phyloP scores from a whole-genome alignment of 2,797 vertebrate species.

The Alcedo atthis region DNA sequence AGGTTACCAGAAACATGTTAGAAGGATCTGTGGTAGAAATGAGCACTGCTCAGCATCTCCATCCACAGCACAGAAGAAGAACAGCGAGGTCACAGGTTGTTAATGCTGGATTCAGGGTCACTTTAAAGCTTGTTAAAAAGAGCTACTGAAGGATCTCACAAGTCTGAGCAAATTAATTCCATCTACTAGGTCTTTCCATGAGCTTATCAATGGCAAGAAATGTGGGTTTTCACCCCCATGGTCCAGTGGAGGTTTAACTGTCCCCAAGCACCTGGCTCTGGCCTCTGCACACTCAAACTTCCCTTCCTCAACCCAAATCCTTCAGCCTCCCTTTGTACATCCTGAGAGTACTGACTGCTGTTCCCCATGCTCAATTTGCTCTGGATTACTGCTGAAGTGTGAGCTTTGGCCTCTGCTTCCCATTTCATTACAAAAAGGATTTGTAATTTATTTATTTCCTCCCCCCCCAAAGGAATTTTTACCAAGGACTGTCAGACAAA shows the following conservation, averaged over 20 bases:
- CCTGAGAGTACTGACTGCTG: background rate
- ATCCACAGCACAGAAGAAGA: slow-evolving; percentile 16
- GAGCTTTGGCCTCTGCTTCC: background rate
- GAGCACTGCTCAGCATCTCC: background rate
- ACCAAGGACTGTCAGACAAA: background rate
- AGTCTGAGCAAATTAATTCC: background rate
- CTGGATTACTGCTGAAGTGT: background rate
- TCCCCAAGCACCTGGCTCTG: background rate
- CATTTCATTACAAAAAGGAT: background rate
- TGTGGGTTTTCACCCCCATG: too few species aligned
- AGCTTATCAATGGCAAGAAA: background rate
- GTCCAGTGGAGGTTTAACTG: too few species aligned
- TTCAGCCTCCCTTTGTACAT: background rate
- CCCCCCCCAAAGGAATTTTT: background rate
- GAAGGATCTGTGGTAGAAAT: background rate
- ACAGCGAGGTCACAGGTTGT: background rate
- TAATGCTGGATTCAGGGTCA: background rate
- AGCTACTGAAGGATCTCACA: background rate
- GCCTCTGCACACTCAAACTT: background rate
- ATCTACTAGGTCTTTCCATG: background rate
- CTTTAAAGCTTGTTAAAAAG: background rate
- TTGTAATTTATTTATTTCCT: background rate
- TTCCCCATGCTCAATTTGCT: background rate
- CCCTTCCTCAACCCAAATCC: background rate
- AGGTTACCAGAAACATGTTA: background rate